A percentile compares a stretch with the other conserved stretches of the same genome.
Conservation (phyloP, 2,113 vertebrate species). For the Tachysurus vachellii region DNA sequence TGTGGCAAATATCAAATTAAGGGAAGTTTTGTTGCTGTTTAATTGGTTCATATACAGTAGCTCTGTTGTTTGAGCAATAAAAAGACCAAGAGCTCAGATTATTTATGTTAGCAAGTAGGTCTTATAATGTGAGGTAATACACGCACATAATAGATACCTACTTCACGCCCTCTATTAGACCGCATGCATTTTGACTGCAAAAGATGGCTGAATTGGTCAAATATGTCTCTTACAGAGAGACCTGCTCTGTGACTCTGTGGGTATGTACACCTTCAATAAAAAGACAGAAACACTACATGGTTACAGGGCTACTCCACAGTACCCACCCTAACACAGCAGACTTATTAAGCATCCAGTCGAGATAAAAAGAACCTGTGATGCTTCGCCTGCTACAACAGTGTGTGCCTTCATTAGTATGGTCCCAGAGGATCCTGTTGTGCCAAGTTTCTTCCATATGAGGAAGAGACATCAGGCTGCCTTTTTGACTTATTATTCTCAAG, state of each 20-base stretch:
- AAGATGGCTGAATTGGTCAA: not conserved
- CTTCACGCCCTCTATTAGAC: not conserved
- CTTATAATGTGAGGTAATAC: not conserved
- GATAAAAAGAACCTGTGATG: slow-evolving; percentile 20
- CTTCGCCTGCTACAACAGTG: slow-evolving; percentile 13
- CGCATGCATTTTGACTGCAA: not conserved
- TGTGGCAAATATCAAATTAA: not conserved
- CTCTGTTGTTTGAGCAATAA: not conserved
- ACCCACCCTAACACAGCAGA: slow-evolving; percentile 4
- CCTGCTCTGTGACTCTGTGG: not conserved
- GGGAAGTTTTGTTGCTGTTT: not conserved
- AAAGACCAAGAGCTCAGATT: not conserved
- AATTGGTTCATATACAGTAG: not conserved
- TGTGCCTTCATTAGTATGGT: slow-evolving; percentile 35
- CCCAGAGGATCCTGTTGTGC: not conserved
- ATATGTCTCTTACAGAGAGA: not conserved
- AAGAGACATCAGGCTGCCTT: slow-evolving; percentile 13
- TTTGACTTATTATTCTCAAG: slow-evolving; percentile 15
- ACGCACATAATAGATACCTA: not conserved
- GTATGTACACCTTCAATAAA: not conserved
- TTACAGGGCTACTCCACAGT: not conserved
- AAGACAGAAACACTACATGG: not conserved
- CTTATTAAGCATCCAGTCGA: not conserved
- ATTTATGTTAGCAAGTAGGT: not conserved
- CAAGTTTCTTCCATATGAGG: slow-evolving; percentile 15